phyloP scores from a whole-genome alignment of 2,797 vertebrate genomes.

The Aeoliscus strigatus region DNA sequence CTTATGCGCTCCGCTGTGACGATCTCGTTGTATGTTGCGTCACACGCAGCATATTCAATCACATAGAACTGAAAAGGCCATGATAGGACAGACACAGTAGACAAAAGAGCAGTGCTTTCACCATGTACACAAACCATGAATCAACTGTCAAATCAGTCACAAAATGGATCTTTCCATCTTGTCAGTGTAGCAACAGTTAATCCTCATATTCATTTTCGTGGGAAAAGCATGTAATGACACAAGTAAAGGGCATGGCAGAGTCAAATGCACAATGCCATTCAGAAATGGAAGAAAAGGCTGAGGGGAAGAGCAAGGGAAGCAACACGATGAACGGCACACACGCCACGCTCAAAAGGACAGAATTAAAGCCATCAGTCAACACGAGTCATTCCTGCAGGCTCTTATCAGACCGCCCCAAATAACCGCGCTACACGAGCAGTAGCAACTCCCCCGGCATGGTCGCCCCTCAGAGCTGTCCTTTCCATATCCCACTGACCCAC shows the following conservation, averaged over 20 bases:
- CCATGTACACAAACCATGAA: no score
- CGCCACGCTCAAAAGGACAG: conserved; percentile 32
- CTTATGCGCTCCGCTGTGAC: conserved; percentile 89
- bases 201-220: not conserved
- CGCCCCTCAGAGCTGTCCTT: conserved; percentile 20
- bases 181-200: conserved; percentile 1
- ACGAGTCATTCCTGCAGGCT: conserved; percentile 57
- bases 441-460: conserved; percentile 25
- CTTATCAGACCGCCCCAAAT: conserved; percentile 59
- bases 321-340: conserved; percentile 23
- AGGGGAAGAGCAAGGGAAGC: conserved; percentile 1
- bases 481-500: conserved; percentile 54
- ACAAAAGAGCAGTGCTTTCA: no score
- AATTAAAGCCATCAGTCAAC: conserved; percentile 62
- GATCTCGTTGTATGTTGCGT: conserved; percentile 91
- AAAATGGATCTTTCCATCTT: not conserved
- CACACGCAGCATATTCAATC: conserved; percentile 89
- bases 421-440: conserved; percentile 36
- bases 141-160: no score
- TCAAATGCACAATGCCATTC: not conserved
- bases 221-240: not conserved
- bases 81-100: conserved; percentile 1
- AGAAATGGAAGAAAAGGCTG: not conserved
- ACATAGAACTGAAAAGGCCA: conserved; percentile 92
- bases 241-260: not conserved